Percentiles rank a stretch among this genome's conserved stretches.
phyloP scores from a whole-genome alignment of 2,113 vertebrate species.

The Hippolais icterina region DNA sequence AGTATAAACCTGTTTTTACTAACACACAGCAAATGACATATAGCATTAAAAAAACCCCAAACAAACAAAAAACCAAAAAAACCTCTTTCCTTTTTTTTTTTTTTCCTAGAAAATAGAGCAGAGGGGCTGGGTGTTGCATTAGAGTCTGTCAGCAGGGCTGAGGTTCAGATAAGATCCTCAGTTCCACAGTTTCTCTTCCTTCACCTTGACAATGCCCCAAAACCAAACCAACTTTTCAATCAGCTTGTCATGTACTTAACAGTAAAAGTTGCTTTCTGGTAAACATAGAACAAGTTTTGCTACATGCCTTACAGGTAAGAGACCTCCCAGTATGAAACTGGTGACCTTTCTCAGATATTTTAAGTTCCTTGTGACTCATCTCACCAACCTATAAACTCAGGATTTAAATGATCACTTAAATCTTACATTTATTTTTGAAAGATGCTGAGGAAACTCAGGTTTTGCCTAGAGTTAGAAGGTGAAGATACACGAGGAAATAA shows the following conservation, averaged over 20 bases:
- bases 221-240: not conserved
- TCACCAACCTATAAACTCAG: not conserved
- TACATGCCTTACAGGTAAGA: not conserved
- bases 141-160: not conserved
- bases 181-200: not conserved
- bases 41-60: not conserved
- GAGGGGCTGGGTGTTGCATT: not conserved
- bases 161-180: not conserved
- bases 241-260: not conserved
- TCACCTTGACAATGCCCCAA: not conserved
- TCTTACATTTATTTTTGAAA: not conserved
- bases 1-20: not conserved
- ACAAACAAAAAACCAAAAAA: not conserved
- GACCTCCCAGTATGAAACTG: not conserved
- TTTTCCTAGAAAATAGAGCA: not conserved
- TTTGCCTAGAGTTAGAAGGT: not conserved
- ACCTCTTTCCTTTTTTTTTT: no score
- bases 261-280: not conserved
- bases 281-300: constrained; percentile 19
- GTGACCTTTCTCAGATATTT: not conserved
- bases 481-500: not conserved
- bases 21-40: not conserved
- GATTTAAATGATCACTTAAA: not conserved
- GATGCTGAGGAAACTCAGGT: not conserved
- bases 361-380: not conserved